Percentiles rank a stretch among this genome's conserved stretches.
Conservation (phyloP, 2,797 vertebrate genomes). For the Sebastiscus tertius region DNA sequence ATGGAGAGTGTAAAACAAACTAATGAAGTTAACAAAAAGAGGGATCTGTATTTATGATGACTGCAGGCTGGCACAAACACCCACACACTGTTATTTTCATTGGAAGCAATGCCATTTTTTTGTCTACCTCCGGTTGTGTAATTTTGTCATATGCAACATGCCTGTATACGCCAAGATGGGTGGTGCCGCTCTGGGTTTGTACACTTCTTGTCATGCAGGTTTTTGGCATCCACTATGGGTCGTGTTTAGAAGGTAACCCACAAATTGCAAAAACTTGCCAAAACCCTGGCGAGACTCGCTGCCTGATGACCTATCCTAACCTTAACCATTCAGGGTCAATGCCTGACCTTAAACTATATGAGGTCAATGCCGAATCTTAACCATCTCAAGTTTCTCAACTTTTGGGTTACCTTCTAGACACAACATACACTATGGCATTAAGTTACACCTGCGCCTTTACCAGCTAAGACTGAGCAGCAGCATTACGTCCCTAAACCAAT, state of each 20-base stretch:
- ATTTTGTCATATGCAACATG: not conserved
- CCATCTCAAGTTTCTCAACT: no score
- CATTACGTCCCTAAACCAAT: not conserved
- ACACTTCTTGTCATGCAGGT: not conserved
- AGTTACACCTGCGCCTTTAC: not conserved
- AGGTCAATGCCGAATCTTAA: no score
- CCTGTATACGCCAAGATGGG: not conserved
- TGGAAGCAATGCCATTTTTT: not conserved
- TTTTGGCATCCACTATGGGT: not conserved
- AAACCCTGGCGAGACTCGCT: no score
- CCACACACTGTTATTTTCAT: not conserved
- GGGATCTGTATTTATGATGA: not conserved
- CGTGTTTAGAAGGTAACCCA: no score
- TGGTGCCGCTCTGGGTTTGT: not conserved
- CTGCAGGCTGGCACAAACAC: not conserved
- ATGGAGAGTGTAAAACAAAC: constrained; percentile 29
- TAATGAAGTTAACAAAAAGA: not conserved
- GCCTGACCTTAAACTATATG: no score
- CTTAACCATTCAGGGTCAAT: no score
- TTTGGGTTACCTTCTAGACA: no score
- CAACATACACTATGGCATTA: not conserved
- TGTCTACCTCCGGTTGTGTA: not conserved
- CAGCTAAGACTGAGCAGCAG: not conserved
- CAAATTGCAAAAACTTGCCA: no score
- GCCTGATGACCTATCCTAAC: no score